These are phyloP conservation scores for Eupithecia vulgata DNA, from an alignment of 2,888 invertebrate species.

Conservation along the genomic window DNA sequence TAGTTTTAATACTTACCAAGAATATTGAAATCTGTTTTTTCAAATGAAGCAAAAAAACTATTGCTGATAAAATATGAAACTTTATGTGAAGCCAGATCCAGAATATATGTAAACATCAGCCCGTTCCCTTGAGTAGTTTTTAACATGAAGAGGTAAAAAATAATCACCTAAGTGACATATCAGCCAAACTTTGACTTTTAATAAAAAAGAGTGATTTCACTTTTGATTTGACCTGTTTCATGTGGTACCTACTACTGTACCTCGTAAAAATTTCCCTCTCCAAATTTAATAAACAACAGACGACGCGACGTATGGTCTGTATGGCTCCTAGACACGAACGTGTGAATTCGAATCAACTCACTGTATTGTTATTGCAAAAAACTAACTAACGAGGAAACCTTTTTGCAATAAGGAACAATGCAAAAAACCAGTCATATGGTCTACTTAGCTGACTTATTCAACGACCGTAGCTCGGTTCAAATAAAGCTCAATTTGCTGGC, in stretches of 20 bases:
- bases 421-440: constrained; percentile 3
- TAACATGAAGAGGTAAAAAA: too few species aligned
- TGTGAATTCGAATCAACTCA: neutral
- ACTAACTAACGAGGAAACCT: constrained; percentile 1
- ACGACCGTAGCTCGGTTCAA: neutral
- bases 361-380: neutral
- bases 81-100: too few species aligned
- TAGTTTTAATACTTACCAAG: too few species aligned
- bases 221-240: neutral
- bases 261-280: neutral
- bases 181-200: too few species aligned
- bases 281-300: neutral
- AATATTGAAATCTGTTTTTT: too few species aligned
- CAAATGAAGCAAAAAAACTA: too few species aligned
- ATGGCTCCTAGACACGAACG: neutral
- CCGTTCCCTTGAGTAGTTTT: too few species aligned
- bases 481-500: constrained; percentile 8
- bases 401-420: constrained; percentile 6
- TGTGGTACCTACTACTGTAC: too few species aligned
- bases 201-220: neutral
- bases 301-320: neutral
- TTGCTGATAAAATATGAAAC: too few species aligned
- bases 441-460: neutral
- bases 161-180: too few species aligned
- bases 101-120: too few species aligned